Conservation (phyloP, 2,888 invertebrate genomes). For the Pristionchus arcanus region DNA sequence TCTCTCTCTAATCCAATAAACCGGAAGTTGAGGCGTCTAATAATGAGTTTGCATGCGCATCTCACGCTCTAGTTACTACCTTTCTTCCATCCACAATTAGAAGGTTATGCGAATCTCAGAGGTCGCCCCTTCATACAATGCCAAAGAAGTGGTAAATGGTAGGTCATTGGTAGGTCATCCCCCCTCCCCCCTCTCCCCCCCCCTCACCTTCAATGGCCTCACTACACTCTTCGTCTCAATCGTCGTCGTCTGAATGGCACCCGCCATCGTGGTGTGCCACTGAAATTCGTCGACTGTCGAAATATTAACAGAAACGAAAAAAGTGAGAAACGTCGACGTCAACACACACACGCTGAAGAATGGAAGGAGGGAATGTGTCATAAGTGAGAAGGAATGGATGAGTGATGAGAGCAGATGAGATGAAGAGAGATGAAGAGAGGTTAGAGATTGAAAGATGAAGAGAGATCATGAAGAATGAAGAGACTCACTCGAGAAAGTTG, state of each 20-base stretch:
- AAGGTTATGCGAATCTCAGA: constrained; percentile 39
- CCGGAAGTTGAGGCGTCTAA: constrained; percentile 11
- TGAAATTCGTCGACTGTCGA: constrained; percentile 30
- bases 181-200: not conserved
- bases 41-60: constrained; percentile 4
- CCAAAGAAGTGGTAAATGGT: constrained; percentile 38
- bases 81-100: constrained; percentile 11
- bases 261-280: constrained; percentile 64
- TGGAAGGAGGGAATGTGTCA: constrained; percentile 46
- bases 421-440: constrained; percentile 6
- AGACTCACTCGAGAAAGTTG: constrained; percentile 7
- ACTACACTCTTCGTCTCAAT: constrained; percentile 81
- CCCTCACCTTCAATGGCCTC: constrained; percentile 80
- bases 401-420: constrained; percentile 57
- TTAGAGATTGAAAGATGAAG: not conserved
- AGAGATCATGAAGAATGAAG: not conserved
- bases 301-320: constrained; percentile 18
- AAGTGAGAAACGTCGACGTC: constrained; percentile 49
- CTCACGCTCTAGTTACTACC: constrained; percentile 38
- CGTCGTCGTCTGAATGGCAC: constrained; percentile 80
- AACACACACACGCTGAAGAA: constrained; percentile 27
- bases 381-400: constrained; percentile 52
- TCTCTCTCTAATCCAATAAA: constrained; percentile 35
- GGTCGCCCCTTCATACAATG: constrained; percentile 3
- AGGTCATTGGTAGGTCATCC: not conserved